Evolutionary conservation across 2,113 vertebrate species (phyloP).

Genomic region (Promerops cafer): DNA sequence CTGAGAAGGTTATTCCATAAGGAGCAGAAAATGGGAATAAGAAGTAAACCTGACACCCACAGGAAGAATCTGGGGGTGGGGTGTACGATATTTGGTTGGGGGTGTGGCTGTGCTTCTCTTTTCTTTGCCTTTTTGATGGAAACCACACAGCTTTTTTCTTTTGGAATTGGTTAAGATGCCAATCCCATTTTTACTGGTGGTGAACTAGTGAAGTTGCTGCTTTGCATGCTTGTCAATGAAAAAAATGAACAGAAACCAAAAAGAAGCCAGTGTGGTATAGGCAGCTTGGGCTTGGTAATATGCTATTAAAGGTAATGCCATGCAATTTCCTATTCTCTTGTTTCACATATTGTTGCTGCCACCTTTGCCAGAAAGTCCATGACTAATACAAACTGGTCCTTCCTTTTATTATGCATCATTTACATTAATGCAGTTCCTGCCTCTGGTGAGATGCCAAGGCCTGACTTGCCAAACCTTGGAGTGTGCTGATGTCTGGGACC

Average conservation of each 20-base stretch:
- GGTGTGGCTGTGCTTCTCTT: not conserved
- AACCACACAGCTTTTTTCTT: not conserved
- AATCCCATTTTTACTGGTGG: not conserved
- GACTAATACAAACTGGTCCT: not conserved
- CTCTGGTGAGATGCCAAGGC: not conserved
- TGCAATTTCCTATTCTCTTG: not conserved
- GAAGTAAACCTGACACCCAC: not conserved
- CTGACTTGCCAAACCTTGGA: not conserved
- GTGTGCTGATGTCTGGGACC: not conserved
- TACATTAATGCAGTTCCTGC: not conserved
- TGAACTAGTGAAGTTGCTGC: not conserved
- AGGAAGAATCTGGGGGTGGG: not conserved
- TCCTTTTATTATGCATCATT: not conserved
- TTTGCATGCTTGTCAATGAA: not conserved
- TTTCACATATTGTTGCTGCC: not conserved
- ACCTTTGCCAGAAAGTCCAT: not conserved
- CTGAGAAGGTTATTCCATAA: not conserved
- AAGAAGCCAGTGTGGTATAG: not conserved
- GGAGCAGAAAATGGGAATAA: not conserved
- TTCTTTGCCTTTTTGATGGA: not conserved
- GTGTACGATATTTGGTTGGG: not conserved
- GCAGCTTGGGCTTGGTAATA: not conserved
- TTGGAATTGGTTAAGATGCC: not conserved
- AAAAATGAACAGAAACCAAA: not conserved
- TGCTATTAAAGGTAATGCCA: not conserved